Evolutionary conservation across 2,113 vertebrate species (phyloP).

Genomic region (Podiceps cristatus): DNA sequence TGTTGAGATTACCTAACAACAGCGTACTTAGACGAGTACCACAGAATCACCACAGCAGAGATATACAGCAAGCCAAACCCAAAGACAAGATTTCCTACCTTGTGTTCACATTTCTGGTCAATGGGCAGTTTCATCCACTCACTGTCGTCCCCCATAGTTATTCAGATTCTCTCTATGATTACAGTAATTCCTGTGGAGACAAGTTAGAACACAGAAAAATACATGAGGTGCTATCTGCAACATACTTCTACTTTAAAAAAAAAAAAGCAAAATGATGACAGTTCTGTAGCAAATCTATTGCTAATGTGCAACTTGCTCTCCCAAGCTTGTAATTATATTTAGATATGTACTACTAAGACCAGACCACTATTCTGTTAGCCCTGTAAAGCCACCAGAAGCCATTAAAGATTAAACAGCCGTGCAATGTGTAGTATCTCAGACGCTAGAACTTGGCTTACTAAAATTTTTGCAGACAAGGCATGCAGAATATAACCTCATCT

Average conservation of each 20-base stretch:
- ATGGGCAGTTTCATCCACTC: constrained; percentile 98
- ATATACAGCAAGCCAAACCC: not conserved
- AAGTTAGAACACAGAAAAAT: not conserved
- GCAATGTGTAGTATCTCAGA: not conserved
- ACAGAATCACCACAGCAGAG: not conserved
- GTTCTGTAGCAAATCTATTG: not conserved
- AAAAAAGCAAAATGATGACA: not conserved
- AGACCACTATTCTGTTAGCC: not conserved
- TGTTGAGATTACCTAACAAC: not conserved
- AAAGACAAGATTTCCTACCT: constrained; percentile 79
- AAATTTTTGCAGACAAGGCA: not conserved
- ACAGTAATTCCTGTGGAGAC: constrained; percentile 60
- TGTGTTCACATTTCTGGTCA: constrained; percentile 99
- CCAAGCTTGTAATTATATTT: not conserved
- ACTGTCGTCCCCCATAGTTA: constrained; percentile 94
- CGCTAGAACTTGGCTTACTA: not conserved
- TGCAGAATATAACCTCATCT: not conserved
- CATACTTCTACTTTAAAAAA: not conserved
- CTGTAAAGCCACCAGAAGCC: not conserved
- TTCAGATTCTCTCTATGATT: constrained; percentile 56
- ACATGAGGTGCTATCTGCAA: not conserved
- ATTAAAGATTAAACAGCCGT: not conserved
- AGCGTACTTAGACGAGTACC: not conserved
- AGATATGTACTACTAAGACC: not conserved
- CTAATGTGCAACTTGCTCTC: not conserved